A percentile compares a stretch with the other conserved stretches of the same genome.
Evolutionary conservation across 2,888 invertebrate genomes (phyloP).

Genomic region (Phaonia tiefii): DNA sequence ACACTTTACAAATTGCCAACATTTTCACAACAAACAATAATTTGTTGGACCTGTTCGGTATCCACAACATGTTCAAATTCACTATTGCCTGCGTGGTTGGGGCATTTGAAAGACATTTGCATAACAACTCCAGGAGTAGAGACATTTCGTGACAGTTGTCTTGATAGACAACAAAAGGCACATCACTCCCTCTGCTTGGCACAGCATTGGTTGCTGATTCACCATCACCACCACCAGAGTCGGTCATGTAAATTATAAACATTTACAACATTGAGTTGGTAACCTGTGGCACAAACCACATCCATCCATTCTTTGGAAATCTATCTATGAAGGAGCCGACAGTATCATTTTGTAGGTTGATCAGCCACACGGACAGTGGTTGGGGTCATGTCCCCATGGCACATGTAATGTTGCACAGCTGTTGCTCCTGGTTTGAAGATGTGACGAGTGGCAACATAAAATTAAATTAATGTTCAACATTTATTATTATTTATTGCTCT

Average conservation of each 20-base stretch:
- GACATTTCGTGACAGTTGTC: conserved; percentile 47
- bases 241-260: conserved; percentile 5
- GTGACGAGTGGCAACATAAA: conserved; percentile 38
- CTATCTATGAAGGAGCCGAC: conserved; percentile 20
- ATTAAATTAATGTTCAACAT: conserved; percentile 42
- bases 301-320: background rate
- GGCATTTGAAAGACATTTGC: conserved; percentile 44
- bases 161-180: conserved; percentile 37
- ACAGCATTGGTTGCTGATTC: background rate
- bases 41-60: conserved; percentile 14
- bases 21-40: conserved; percentile 37
- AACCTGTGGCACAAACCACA: conserved; percentile 21
- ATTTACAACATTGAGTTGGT: conserved; percentile 14
- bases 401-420: conserved; percentile 3
- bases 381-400: background rate
- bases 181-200: conserved; percentile 35
- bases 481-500: conserved; percentile 42
- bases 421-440: conserved; percentile 26
- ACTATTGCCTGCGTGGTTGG: background rate
- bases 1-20: conserved; percentile 35
- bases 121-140: conserved; percentile 31
- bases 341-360: conserved; percentile 21
- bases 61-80: background rate
- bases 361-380: background rate
- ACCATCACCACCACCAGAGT: conserved; percentile 29